Percentiles rank a stretch among this genome's conserved stretches.
Conservation (phyloP, 2,113 vertebrate species). For the Agelaius tricolor region DNA sequence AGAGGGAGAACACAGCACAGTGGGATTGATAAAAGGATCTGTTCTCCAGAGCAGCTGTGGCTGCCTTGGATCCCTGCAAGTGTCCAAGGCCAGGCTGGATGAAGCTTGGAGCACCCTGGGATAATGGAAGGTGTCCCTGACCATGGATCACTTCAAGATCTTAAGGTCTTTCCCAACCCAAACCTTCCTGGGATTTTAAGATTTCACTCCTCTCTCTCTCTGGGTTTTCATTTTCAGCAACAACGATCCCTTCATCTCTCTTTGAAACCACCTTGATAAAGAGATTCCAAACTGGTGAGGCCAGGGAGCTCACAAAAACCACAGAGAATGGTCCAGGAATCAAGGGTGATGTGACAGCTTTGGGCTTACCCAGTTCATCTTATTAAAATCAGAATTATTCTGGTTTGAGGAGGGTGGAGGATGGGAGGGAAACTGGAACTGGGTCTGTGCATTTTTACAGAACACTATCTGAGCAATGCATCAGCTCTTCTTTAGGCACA, state of each 20-base stretch:
- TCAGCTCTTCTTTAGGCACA: background rate
- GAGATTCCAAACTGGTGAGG: background rate
- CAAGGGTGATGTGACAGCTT: background rate
- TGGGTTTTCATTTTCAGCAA: background rate
- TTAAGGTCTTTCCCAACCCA: background rate
- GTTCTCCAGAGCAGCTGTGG: background rate
- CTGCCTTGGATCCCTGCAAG: background rate
- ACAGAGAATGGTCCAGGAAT: background rate
- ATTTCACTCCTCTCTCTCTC: background rate
- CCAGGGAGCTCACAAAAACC: background rate
- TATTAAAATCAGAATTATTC: background rate
- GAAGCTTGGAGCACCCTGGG: background rate
- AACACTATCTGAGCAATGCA: background rate
- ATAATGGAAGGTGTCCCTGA: accelerated
- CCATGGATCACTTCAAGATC: background rate
- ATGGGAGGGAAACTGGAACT: background rate
- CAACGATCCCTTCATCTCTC: background rate
- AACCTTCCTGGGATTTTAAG: background rate
- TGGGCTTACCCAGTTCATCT: background rate
- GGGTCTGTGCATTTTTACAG: background rate
- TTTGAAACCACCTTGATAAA: background rate
- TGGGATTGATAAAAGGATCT: background rate
- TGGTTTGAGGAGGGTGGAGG: background rate
- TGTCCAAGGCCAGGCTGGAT: background rate
- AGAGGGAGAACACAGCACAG: background rate